Evolutionary conservation across 2,113 vertebrate genomes (phyloP).

Genomic region (Scopus umbretta): DNA sequence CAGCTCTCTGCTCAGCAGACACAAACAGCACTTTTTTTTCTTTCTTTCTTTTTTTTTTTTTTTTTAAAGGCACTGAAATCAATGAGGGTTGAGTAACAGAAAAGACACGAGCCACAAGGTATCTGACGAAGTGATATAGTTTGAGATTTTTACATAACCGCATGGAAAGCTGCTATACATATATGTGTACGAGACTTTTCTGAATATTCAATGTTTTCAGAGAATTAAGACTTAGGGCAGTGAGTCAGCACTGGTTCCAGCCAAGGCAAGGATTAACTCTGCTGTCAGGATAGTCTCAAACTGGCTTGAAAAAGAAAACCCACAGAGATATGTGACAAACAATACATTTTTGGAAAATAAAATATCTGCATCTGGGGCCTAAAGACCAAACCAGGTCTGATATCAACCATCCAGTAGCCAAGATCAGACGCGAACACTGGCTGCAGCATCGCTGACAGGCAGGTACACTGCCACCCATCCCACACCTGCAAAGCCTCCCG

Average conservation of each 20-base stretch:
- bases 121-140: background rate
- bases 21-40: background rate
- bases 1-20: background rate
- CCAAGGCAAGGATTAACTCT: background rate
- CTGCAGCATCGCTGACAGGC: background rate
- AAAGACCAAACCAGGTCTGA: background rate
- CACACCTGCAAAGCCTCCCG: background rate
- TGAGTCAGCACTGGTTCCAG: background rate
- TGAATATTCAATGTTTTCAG: background rate
- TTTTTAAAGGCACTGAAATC: background rate
- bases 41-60: accelerated
- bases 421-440: background rate
- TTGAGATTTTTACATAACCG: background rate
- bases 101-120: background rate
- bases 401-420: background rate
- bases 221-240: background rate
- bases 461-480: background rate
- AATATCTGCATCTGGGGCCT: background rate
- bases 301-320: background rate
- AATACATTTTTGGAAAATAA: background rate
- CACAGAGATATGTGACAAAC: background rate
- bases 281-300: background rate
- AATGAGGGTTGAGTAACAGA: background rate
- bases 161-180: background rate
- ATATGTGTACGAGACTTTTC: background rate